These are phyloP conservation scores for Astropecten irregularis DNA, from an alignment of 53 echinoderm and acorn worm species.

Conservation along the genomic window DNA sequence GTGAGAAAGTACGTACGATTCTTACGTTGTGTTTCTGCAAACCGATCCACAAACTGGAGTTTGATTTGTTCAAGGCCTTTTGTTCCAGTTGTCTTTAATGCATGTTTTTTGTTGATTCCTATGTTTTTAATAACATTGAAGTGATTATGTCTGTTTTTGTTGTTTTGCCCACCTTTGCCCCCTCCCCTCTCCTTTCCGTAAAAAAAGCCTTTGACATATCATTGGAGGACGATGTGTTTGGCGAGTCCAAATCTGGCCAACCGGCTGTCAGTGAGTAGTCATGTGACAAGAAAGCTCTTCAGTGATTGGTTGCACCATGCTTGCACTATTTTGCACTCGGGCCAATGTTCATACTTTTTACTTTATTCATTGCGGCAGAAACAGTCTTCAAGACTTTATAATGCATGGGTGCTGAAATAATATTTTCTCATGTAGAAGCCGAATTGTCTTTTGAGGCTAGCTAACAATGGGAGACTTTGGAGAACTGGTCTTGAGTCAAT, in stretches of 20 bases:
- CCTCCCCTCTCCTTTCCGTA: not conserved
- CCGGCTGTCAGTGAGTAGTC: slow-evolving; percentile 51
- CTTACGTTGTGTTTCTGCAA: too few species aligned
- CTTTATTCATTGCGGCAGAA: too few species aligned
- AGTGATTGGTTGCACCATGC: slow-evolving; percentile 42
- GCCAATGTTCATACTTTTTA: too few species aligned
- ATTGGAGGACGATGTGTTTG: slow-evolving; percentile 54
- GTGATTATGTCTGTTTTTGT: not conserved
- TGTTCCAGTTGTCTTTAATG: not conserved
- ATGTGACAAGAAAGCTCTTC: slow-evolving; percentile 10
- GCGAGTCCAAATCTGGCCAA: slow-evolving; percentile 45
- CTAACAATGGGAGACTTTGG: too few species aligned
- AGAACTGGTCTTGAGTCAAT: too few species aligned
- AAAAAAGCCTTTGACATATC: slow-evolving; percentile 41
- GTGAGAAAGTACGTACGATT: too few species aligned
- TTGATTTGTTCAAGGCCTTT: too few species aligned
- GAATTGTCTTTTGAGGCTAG: too few species aligned
- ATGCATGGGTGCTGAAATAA: not conserved
- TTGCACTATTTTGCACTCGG: slow-evolving; percentile 38
- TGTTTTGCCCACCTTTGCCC: not conserved
- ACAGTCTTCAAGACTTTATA: too few species aligned
- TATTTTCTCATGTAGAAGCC: too few species aligned
- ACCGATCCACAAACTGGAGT: too few species aligned
- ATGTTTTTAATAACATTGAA: not conserved
- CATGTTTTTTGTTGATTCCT: slow-evolving; percentile 1